Percentiles rank a stretch among this genome's conserved stretches.
Evolutionary conservation across 2,113 vertebrate species (phyloP).

Genomic region (Neofelis nebulosa): DNA sequence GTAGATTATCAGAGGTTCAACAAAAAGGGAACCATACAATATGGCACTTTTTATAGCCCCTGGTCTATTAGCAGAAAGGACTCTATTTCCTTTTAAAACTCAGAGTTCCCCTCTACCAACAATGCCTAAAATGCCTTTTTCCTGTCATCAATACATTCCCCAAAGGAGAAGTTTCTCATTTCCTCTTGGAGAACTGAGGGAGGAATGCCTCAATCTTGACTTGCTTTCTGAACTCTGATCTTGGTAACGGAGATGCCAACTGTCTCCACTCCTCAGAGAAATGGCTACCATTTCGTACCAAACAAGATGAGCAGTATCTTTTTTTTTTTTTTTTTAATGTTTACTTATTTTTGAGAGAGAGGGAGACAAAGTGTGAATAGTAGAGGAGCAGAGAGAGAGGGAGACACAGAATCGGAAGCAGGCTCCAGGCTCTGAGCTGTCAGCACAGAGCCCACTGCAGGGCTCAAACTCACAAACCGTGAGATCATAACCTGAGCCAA

Average conservation of each 20-base stretch:
- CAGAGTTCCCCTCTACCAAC: neutral
- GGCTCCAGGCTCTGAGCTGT: too few species aligned
- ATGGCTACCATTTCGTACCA: neutral
- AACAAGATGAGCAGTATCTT: neutral
- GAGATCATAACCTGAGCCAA: too few species aligned
- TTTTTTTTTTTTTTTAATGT: too few species aligned
- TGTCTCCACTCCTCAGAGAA: neutral
- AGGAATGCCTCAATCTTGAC: neutral
- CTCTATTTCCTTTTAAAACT: neutral
- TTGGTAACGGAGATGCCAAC: neutral
- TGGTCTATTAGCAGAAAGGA: neutral
- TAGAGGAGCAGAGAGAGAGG: too few species aligned
- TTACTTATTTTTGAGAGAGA: too few species aligned
- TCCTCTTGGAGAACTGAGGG: neutral
- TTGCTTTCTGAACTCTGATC: neutral
- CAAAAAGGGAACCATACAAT: constrained; percentile 15
- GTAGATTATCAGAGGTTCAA: neutral
- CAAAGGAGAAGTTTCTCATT: neutral
- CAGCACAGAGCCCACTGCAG: too few species aligned
- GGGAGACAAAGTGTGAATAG: too few species aligned
- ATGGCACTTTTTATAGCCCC: neutral
- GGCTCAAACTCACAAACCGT: too few species aligned
- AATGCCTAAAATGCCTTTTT: neutral
- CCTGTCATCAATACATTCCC: neutral
- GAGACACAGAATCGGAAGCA: too few species aligned